Percentiles rank a stretch among this genome's conserved stretches.
These are phyloP conservation scores for Myrmecobius fasciatus DNA, from an alignment of 2,113 vertebrate genomes.

Conservation along the genomic window DNA sequence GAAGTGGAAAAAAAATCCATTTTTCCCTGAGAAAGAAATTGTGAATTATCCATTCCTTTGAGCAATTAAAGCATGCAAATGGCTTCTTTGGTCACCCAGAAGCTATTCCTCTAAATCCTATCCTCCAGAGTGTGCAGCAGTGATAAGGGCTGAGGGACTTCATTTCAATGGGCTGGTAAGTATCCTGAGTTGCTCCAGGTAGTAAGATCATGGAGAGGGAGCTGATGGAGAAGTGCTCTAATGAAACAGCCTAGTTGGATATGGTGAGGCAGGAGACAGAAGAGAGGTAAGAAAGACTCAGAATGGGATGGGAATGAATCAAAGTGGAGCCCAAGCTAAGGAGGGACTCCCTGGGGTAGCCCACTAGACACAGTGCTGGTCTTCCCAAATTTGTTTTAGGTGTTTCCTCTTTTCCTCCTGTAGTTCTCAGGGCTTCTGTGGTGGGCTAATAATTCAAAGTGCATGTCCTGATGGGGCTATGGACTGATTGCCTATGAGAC, in stretches of 20 bases:
- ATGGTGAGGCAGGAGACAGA: not conserved
- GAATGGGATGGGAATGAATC: not conserved
- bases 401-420: not conserved
- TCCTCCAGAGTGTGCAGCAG: not conserved
- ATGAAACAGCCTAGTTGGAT: not conserved
- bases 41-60: not conserved
- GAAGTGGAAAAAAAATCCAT: not conserved
- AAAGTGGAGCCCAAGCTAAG: not conserved
- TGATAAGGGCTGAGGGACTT: constrained; percentile 2
- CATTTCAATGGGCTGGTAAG: not conserved
- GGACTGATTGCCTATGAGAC: not conserved
- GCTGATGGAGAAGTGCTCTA: constrained; percentile 5
- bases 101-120: not conserved
- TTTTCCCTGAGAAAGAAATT: not conserved
- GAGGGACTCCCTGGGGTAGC: not conserved
- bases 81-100: not conserved
- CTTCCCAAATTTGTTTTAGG: not conserved
- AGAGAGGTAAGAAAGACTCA: not conserved
- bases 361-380: not conserved
- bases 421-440: not conserved
- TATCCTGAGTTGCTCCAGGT: not conserved
- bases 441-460: no score
- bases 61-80: not conserved
- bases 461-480: not conserved
- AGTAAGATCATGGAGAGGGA: constrained; percentile 14